These are phyloP conservation scores for Drosophila melanosoma DNA, from an alignment of 2,888 invertebrate genomes.

Conservation along the genomic window DNA sequence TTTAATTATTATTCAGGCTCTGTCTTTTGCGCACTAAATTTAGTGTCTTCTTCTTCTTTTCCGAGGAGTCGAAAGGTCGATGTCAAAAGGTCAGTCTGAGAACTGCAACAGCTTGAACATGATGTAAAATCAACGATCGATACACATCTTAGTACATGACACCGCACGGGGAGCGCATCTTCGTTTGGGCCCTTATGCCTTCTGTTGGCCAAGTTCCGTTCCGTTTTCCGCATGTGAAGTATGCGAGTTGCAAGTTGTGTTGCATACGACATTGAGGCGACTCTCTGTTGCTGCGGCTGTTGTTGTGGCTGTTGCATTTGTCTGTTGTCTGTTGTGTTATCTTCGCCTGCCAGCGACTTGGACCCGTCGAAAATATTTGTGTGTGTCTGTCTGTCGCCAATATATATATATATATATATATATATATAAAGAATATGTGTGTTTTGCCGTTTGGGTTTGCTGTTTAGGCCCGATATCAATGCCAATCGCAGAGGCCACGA, in stretches of 20 bases:
- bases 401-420: conserved; percentile 40
- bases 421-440: conserved; percentile 35
- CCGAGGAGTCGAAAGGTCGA: too few relatives aligned
- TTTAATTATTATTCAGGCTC: background rate
- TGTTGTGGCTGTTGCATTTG: conserved; percentile 18
- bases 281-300: conserved; percentile 15
- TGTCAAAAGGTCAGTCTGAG: conserved; percentile 46
- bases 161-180: conserved; percentile 11
- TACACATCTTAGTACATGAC: conserved; percentile 59
- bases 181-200: background rate
- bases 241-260: conserved; percentile 52
- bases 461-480: conserved; percentile 54
- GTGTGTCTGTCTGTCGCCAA: conserved; percentile 66
- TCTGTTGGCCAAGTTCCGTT: conserved; percentile 22
- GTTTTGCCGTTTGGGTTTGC: conserved; percentile 33
- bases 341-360: conserved; percentile 24
- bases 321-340: conserved; percentile 32
- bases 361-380: conserved; percentile 68
- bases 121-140: conserved; percentile 67
- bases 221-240: conserved; percentile 50
- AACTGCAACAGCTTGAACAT: conserved; percentile 53
- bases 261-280: conserved; percentile 41
- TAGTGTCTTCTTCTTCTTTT: background rate
- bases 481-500: conserved; percentile 59
- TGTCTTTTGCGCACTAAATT: background rate